These are phyloP conservation scores for Glyptemys insculpta DNA, from an alignment of 2,797 vertebrate genomes.

Conservation along the genomic window DNA sequence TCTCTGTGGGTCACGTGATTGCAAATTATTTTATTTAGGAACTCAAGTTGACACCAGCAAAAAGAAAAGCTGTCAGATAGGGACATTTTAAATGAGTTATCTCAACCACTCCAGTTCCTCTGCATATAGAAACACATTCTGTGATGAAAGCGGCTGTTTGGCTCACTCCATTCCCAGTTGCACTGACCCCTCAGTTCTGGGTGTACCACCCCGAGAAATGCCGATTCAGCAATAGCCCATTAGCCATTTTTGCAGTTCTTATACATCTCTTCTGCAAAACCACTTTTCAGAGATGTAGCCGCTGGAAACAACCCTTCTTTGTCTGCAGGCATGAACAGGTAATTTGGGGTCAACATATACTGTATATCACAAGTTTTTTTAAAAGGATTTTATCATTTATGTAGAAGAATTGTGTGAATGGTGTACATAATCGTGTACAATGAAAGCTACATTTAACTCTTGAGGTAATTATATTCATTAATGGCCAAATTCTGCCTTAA, in stretches of 20 bases:
- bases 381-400: neutral
- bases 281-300: neutral
- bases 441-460: neutral
- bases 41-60: neutral
- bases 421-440: neutral
- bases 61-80: neutral
- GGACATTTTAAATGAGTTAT: neutral
- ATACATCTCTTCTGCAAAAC: neutral
- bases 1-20: neutral
- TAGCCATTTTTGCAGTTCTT: neutral
- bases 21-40: slow-evolving; percentile 20
- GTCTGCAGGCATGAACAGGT: neutral
- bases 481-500: neutral
- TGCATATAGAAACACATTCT: neutral
- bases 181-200: neutral
- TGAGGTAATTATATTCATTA: neutral
- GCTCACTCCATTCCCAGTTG: neutral
- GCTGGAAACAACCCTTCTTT: neutral
- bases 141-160: neutral
- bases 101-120: accelerated
- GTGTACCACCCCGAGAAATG: neutral
- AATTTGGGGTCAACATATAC: neutral
- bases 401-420: neutral
- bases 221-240: accelerated
- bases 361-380: neutral